Evolutionary conservation across 2,113 vertebrate genomes (phyloP).

Genomic region (Cricetomys ansorgei): DNA sequence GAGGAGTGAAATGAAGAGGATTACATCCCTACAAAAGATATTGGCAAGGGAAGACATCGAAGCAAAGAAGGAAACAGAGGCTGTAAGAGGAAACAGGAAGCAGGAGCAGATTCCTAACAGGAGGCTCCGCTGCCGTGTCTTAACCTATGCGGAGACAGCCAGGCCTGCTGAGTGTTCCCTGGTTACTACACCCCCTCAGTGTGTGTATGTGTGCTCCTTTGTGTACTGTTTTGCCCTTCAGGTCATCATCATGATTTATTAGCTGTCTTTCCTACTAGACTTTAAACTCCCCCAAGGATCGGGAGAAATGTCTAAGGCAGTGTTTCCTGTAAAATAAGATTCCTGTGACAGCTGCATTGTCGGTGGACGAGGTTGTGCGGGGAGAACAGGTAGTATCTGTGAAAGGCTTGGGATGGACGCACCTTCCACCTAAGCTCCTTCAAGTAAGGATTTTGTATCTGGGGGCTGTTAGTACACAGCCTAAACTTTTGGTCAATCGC

Average conservation of each 20-base stretch:
- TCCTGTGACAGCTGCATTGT: neutral
- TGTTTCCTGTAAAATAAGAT: neutral
- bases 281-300: neutral
- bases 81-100: fast-evolving
- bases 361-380: too few relatives aligned
- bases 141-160: neutral
- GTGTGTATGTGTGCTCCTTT: neutral
- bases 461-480: neutral
- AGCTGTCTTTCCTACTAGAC: neutral
- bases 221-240: neutral
- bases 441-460: too few relatives aligned
- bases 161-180: neutral
- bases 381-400: too few relatives aligned
- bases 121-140: neutral
- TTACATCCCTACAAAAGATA: neutral
- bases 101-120: too few relatives aligned
- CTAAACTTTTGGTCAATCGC: neutral
- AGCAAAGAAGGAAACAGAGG: neutral
- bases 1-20: conserved; percentile 28
- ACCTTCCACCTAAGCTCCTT: neutral
- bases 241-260: neutral
- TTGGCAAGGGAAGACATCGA: neutral
- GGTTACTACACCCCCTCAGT: neutral
- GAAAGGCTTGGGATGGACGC: too few relatives aligned
- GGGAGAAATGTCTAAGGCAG: neutral